Percentiles rank a stretch among this genome's conserved stretches.
Conservation (phyloP, 2,888 invertebrate genomes). For the Malacosoma neustria region DNA sequence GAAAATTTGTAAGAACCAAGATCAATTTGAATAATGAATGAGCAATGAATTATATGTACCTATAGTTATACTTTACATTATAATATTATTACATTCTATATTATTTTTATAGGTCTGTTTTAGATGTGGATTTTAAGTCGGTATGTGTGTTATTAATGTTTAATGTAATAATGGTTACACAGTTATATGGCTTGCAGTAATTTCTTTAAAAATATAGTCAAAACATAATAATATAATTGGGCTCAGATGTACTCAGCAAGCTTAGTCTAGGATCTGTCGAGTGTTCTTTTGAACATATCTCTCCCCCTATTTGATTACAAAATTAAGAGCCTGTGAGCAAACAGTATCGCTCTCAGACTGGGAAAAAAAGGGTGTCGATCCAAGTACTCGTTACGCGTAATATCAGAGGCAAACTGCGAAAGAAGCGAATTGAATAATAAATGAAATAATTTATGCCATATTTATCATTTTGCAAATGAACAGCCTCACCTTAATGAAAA, state of each 20-base stretch:
- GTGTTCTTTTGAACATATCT: constrained; percentile 53
- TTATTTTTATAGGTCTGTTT: too few species aligned
- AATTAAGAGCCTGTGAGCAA: constrained; percentile 65
- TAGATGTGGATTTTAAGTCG: too few species aligned
- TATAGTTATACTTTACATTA: too few species aligned
- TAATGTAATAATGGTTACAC: too few species aligned
- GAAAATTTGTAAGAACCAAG: too few species aligned
- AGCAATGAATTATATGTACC: too few species aligned
- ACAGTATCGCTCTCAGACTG: constrained; percentile 52
- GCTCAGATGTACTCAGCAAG: constrained; percentile 39
- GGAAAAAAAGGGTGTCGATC: constrained; percentile 61
- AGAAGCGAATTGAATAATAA: constrained; percentile 75
- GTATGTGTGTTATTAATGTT: too few species aligned
- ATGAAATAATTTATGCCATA: constrained; percentile 77
- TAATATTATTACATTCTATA: too few species aligned
- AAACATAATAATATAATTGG: too few species aligned
- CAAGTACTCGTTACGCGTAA: constrained; percentile 54
- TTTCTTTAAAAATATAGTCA: too few species aligned
- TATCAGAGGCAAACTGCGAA: constrained; percentile 49
- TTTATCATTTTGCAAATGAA: constrained; percentile 75
- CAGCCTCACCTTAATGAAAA: constrained; percentile 72
- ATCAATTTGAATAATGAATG: too few species aligned
- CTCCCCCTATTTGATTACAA: constrained; percentile 65
- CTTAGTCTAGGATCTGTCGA: constrained; percentile 46
- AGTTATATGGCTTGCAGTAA: too few species aligned